These are phyloP conservation scores for Pteruthius melanotis DNA, from an alignment of 2,113 vertebrate genomes.

Conservation along the genomic window DNA sequence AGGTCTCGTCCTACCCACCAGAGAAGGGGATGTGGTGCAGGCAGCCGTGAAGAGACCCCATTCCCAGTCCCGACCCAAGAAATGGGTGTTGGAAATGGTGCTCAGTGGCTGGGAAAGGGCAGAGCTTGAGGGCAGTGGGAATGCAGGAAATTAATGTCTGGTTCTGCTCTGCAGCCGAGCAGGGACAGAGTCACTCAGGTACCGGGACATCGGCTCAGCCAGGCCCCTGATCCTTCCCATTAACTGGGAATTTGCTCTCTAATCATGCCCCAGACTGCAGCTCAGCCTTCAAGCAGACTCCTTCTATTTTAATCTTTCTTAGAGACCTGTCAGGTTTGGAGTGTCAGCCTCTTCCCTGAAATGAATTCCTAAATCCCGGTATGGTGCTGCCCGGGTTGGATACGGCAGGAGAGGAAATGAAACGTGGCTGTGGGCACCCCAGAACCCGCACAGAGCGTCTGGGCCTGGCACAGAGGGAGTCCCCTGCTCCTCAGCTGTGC, in stretches of 20 bases:
- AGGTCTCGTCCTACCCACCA: neutral
- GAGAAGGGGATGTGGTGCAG: neutral
- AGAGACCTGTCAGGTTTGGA: neutral
- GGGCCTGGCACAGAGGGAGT: neutral
- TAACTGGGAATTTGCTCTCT: neutral
- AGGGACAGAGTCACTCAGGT: neutral
- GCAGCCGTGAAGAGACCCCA: neutral
- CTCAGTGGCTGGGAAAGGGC: neutral
- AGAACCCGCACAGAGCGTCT: rapidly evolving
- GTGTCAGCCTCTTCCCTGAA: neutral
- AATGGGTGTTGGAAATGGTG: neutral
- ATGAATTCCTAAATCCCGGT: neutral
- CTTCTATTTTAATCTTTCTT: neutral
- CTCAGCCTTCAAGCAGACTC: neutral
- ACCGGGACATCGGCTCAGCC: neutral
- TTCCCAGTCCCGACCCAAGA: neutral
- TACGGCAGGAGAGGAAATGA: too few relatives aligned
- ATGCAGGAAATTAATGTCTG: neutral
- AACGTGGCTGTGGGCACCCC: neutral
- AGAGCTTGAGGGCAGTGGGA: neutral
- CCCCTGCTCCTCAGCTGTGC: too few relatives aligned
- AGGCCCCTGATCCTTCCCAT: neutral
- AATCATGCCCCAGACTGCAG: neutral
- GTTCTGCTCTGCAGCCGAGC: neutral
- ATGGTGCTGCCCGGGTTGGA: rapidly evolving